Base-by-base conservation (phyloP, 2,888 invertebrate species). In the Dicycla oo region DNA sequence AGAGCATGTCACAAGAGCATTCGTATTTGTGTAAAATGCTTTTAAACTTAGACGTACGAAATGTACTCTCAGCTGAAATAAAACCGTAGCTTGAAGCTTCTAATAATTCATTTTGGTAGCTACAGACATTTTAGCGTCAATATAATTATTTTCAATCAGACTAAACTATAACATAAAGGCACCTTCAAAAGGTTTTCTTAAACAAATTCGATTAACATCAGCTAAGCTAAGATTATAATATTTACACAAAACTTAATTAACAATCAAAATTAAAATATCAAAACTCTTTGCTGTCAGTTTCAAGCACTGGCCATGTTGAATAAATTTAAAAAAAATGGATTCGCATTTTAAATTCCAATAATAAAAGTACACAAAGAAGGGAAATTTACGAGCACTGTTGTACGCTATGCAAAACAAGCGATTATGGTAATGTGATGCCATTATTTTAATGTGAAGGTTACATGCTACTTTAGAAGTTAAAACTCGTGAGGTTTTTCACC, bases 301-400 rank as follows among this genome's bases (percentile, higher is more conserved):
- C 63, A 67, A 60, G 38, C 47, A 62, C 8, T 51, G 49, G 65
- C 61, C 69, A 68, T 60, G 47, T 67, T 63, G 54, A 69, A 80
- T 40, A 70, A 23, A 49, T 5, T 60, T 74, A 66, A 70, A 60
- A 72, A 68, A 75, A 82, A 78, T 68, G 67, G 47, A 69, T 74
- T 82, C 63, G 23, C 47, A 73, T 75, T 78, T 78, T 15, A 78
- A 84, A 74, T 78, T 73, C 65, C 60, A 75, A 84, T 80, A 78
- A 65, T 68, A 61, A 81, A 79, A 79, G 71, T 75, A 73, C 62
- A 68, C 57, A 70, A 51, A 60, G 57, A 54, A 26, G n/a, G 40
- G 47, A 56, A 64, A 65, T 83, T 70, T 77, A 75, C 69, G 76
- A 82, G 75, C 60, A 73, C n/a, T n/a, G n/a, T 69, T 73, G 66